phyloP scores from a whole-genome alignment of 2,797 vertebrate species.

The Lutjanus campechanus region DNA sequence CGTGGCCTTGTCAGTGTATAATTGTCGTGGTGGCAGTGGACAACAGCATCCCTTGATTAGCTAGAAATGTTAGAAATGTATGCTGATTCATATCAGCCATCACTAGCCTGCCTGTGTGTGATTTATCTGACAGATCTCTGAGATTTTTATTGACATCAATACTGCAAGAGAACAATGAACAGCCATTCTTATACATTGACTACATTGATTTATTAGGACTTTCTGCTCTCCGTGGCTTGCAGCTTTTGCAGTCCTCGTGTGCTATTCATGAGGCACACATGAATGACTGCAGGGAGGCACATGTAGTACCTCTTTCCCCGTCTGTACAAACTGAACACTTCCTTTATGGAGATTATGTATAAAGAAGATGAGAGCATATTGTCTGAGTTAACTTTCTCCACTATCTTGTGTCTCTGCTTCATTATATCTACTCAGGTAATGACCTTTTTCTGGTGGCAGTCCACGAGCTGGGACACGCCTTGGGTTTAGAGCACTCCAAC shows the following conservation, averaged over 20 bases:
- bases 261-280: constrained; percentile 2
- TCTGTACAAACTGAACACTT: neutral
- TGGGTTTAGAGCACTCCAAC: constrained; percentile 97
- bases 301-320: neutral
- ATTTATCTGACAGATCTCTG: constrained; percentile 36
- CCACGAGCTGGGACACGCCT: constrained; percentile 94
- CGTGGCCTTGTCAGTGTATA: constrained; percentile 36
- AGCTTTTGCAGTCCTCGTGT: neutral
- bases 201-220: neutral
- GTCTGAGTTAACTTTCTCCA: neutral
- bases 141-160: constrained; percentile 10
- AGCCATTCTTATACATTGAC: neutral
- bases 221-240: constrained; percentile 8
- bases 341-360: neutral
- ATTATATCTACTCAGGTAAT: constrained; percentile 86
- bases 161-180: constrained; percentile 16
- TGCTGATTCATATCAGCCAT: constrained; percentile 61
- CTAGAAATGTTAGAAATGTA: constrained; percentile 36
- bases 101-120: constrained; percentile 27
- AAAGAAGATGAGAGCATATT: neutral
- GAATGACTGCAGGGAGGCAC: neutral
- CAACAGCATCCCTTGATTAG: constrained; percentile 58
- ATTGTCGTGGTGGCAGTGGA: constrained; percentile 24
- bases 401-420: neutral
- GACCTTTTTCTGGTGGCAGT: constrained; percentile 97